These are phyloP conservation scores for Zalophus californianus DNA, from an alignment of 2,797 vertebrate species.

Conservation along the genomic window DNA sequence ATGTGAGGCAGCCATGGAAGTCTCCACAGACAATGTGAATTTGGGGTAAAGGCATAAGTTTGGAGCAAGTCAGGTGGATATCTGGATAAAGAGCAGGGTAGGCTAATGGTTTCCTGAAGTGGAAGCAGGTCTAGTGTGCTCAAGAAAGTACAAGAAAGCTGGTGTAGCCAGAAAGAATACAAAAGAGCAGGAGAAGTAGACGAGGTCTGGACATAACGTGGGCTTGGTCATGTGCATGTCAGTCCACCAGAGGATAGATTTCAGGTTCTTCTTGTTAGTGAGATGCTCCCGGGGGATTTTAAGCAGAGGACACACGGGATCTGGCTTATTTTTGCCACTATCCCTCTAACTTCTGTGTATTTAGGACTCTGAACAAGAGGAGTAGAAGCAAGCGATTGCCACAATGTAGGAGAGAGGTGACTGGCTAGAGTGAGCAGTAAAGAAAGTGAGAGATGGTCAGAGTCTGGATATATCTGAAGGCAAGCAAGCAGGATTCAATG, in stretches of 20 bases:
- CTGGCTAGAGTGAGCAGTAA: rapidly evolving
- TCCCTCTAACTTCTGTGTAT: neutral
- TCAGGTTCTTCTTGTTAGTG: neutral
- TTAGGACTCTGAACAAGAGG: neutral
- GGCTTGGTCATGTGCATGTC: neutral
- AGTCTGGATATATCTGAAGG: neutral
- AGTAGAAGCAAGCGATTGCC: neutral
- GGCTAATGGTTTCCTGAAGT: neutral
- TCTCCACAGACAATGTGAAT: neutral
- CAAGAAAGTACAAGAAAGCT: neutral
- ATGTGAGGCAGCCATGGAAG: neutral
- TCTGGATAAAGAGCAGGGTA: neutral
- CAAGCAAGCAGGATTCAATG: neutral
- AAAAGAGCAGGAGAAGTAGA: neutral
- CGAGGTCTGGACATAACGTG: rapidly evolving
- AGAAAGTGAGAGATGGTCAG: neutral
- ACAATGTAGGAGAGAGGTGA: neutral
- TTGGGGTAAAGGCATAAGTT: neutral
- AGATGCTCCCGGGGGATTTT: neutral
- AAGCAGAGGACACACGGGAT: neutral
- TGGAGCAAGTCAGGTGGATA: neutral
- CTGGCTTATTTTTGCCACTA: neutral
- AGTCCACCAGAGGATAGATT: rapidly evolving
- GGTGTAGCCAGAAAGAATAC: neutral
- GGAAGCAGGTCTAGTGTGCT: too few species aligned